Evolutionary conservation across 2,113 vertebrate genomes (phyloP), one percentile per base, ranked within the genome.

Genomic region (Nymphicus hollandicus): DNA sequence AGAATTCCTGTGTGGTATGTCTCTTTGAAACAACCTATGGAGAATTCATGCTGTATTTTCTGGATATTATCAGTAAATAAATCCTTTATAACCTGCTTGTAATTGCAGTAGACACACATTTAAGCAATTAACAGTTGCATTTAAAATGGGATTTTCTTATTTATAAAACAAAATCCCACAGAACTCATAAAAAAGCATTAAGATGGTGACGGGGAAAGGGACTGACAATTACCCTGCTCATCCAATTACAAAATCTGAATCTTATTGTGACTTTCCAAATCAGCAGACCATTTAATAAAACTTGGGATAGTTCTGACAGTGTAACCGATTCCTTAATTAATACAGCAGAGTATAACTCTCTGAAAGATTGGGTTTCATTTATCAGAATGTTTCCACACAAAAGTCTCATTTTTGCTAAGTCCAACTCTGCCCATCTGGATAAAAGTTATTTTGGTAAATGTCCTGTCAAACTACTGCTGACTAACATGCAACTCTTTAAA

Each of bases 251-350:
- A 71, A 71, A 88, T 39, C 24, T 77, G 72, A 66, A 80, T 88
- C 68, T 93, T 63, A 69, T 22, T 44, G 25, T 47, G 39, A 66
- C 64, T 94, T 94, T 85, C 58, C 74, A 93, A 77, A 88, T 72
- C 81, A 91, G 41, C 23, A 73, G 50, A 82, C 37, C 43, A 80
- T 79, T 94, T 93, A 88, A 95, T 87, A 93, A 91, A 95, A 89
- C 25, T 77, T 44, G 14, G 46, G 11, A 60, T 37, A 68, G 27
- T 49, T 77, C 44, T 72, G 24, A 41, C 46, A 81, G 39, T 27
- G 8, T 60, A 94, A 93, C 55, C 0, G 2, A 82, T 72, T 49
- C 29, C 31, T 81, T 85, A n/a, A 87, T 56, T 84, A 92, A 84
- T 52, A 71, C 31, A 78, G n/a, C 22, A 58, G 14, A 76, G 31